Evolutionary conservation across 2,888 invertebrate species (phyloP).

Genomic region (Phrixothrix hirtus): DNA sequence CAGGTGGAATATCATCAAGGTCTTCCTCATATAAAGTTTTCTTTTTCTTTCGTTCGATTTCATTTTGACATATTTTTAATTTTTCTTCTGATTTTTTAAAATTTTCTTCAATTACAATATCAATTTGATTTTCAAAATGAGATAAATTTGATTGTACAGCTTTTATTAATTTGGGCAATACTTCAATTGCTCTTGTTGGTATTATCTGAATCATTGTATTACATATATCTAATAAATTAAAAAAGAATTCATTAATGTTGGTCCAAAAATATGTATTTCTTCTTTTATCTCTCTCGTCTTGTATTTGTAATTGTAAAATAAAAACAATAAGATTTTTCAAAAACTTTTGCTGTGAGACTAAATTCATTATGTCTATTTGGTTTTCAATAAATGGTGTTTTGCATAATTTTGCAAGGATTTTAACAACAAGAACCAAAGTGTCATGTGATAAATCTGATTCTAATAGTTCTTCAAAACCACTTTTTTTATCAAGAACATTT

Average conservation of each 20-base stretch:
- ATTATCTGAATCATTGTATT: too few relatives aligned
- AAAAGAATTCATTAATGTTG: too few relatives aligned
- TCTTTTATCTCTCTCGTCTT: too few relatives aligned
- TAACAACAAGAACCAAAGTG: background rate
- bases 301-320: too few relatives aligned
- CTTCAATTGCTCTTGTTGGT: constrained; percentile 26
- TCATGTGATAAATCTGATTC: background rate
- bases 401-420: background rate
- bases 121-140: too few relatives aligned
- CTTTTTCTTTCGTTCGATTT: constrained; percentile 29
- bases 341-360: background rate
- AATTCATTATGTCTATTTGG: background rate
- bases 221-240: too few relatives aligned
- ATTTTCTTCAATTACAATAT: too few relatives aligned
- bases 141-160: too few relatives aligned
- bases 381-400: too few relatives aligned
- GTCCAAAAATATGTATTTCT: too few relatives aligned
- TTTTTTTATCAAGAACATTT: too few relatives aligned
- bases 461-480: background rate
- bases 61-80: constrained; percentile 43
- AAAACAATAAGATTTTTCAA: too few relatives aligned
- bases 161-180: constrained; percentile 48
- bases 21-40: constrained; percentile 43
- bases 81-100: constrained; percentile 49
- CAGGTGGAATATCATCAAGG: constrained; percentile 55